Percentiles rank a stretch among this genome's conserved stretches.
These are phyloP conservation scores for Sebastes taczanowskii DNA, from an alignment of 2,797 vertebrate genomes.

Conservation along the genomic window DNA sequence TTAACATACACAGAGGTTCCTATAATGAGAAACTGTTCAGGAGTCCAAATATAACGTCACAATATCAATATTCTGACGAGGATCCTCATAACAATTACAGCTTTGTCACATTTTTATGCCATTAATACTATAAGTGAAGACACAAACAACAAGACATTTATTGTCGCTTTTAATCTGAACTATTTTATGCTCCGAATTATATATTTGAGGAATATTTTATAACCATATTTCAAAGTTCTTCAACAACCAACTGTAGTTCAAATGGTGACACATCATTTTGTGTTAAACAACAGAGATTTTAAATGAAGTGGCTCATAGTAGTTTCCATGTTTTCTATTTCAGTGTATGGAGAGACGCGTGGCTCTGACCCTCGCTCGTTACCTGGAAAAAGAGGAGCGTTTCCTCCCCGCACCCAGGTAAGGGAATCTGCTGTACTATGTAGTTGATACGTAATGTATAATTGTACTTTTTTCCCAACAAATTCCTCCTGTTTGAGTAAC, in stretches of 20 bases:
- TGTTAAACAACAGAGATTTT: neutral
- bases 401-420: slow-evolving; percentile 92
- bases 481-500: too few species aligned
- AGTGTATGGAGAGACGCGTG: slow-evolving; percentile 90
- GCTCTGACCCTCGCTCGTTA: slow-evolving; percentile 94
- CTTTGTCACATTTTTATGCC: neutral
- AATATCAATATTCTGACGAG: neutral
- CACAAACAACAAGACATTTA: neutral
- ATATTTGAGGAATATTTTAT: too few species aligned
- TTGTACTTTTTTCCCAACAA: too few species aligned
- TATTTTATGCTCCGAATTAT: neutral
- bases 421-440: neutral
- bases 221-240: neutral
- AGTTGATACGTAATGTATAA: too few species aligned
- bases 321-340: slow-evolving; percentile 4
- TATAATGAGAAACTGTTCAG: neutral
- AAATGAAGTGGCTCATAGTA: neutral
- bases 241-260: neutral
- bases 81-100: neutral
- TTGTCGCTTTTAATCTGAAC: too few species aligned
- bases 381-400: slow-evolving; percentile 95
- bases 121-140: neutral
- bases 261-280: neutral
- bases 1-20: neutral
- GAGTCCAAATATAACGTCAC: neutral